phyloP scores from a whole-genome alignment of 2,888 invertebrate species.

The Drosophila flavopinicola region DNA sequence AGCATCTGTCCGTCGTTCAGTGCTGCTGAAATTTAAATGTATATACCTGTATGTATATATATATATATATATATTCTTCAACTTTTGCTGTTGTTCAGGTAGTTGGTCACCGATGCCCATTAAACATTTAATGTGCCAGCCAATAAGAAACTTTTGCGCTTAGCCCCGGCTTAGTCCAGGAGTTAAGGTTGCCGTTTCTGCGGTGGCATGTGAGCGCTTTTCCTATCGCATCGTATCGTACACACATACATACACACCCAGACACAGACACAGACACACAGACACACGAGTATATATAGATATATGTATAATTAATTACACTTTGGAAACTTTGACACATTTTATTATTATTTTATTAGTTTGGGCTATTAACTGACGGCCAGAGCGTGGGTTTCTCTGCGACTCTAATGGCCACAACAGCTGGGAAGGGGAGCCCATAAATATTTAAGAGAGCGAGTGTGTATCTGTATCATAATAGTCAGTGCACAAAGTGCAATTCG shows the following conservation, averaged over 20 bases:
- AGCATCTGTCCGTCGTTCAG: constrained; percentile 1
- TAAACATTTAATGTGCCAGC: constrained; percentile 60
- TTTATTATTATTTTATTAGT: constrained; percentile 81
- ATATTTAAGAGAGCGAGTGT: constrained; percentile 32
- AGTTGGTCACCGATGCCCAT: constrained; percentile 54
- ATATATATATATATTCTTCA: constrained; percentile 5
- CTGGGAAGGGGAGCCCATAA: constrained; percentile 19
- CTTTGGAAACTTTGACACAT: constrained; percentile 76
- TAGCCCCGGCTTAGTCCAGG: constrained; percentile 31
- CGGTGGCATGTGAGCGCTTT: constrained; percentile 1
- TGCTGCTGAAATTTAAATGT: not conserved
- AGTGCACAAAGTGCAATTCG: constrained; percentile 25
- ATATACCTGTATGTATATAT: constrained; percentile 2
- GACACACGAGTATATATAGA: constrained; percentile 17
- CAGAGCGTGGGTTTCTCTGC: constrained; percentile 16
- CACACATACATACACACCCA: constrained; percentile 10
- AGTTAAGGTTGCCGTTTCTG: constrained; percentile 5
- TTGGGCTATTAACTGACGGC: constrained; percentile 51
- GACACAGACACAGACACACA: no score
- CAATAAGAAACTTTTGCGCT: constrained; percentile 62
- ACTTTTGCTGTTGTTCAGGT: constrained; percentile 45
- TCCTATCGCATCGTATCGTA: no score
- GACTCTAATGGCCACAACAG: constrained; percentile 22
- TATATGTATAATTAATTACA: constrained; percentile 78
- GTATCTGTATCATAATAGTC: constrained; percentile 7